Evolutionary conservation across 2,113 vertebrate species (phyloP).

Genomic region (Madoqua kirkii): DNA sequence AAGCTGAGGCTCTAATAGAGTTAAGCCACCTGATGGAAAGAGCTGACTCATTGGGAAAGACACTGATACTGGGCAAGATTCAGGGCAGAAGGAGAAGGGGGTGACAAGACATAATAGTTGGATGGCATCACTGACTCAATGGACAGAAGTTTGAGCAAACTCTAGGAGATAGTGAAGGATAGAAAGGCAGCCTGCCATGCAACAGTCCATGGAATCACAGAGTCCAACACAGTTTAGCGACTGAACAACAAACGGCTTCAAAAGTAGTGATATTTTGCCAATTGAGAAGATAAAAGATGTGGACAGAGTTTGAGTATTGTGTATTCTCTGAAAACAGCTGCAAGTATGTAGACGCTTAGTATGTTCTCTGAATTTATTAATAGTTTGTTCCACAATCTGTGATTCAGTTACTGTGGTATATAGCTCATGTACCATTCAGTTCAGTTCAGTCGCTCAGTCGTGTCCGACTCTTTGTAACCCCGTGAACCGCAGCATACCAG

Average conservation of each 20-base stretch:
- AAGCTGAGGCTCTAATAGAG: neutral
- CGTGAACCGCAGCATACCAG: neutral
- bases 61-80: neutral
- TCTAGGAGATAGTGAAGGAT: neutral
- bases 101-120: neutral
- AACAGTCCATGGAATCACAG: neutral
- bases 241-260: neutral
- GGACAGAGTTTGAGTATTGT: neutral
- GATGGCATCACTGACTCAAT: neutral
- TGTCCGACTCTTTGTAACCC: neutral
- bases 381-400: neutral
- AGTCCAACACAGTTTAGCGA: neutral
- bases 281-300: neutral
- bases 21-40: neutral
- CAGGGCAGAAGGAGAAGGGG: neutral
- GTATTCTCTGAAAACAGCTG: conserved; percentile 7
- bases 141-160: neutral
- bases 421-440: neutral
- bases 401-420: conserved; percentile 22
- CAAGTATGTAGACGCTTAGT: neutral
- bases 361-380: neutral
- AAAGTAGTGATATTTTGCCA: neutral
- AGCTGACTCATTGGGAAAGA: neutral
- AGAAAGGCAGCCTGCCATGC: neutral
- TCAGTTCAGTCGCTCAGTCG: neutral